Evolutionary conservation across 2,797 vertebrate genomes (phyloP).

Genomic region (Limosa lapponica): DNA sequence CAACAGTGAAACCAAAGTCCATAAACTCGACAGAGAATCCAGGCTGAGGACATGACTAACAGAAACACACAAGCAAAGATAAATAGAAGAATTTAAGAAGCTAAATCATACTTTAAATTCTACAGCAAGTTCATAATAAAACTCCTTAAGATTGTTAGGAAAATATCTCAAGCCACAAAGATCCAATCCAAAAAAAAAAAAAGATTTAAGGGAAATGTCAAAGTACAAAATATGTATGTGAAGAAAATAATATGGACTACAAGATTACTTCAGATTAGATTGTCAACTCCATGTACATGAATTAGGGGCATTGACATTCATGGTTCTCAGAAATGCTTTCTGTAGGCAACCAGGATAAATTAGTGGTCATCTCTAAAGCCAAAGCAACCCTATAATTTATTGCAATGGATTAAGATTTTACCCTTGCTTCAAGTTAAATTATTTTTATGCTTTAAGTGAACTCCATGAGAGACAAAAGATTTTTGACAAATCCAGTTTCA

Average conservation of each 20-base stretch:
- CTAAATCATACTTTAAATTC: neutral
- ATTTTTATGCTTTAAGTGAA: neutral
- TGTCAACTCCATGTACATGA: neutral
- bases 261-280: neutral
- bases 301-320: neutral
- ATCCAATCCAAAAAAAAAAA: neutral
- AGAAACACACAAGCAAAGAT: neutral
- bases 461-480: neutral
- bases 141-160: neutral
- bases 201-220: neutral
- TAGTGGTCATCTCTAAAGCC: neutral
- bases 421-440: neutral
- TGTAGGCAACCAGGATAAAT: neutral
- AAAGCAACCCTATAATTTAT: neutral
- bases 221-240: neutral
- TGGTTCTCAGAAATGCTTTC: neutral
- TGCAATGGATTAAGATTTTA: neutral
- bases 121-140: neutral
- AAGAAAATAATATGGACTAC: neutral
- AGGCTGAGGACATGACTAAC: neutral
- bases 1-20: neutral
- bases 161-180: neutral
- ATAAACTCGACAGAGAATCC: neutral
- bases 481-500: neutral
- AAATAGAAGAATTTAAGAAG: neutral